Evolutionary conservation across 2,888 invertebrate genomes (phyloP).

Genomic region (Pycnomerus fuliginosus): DNA sequence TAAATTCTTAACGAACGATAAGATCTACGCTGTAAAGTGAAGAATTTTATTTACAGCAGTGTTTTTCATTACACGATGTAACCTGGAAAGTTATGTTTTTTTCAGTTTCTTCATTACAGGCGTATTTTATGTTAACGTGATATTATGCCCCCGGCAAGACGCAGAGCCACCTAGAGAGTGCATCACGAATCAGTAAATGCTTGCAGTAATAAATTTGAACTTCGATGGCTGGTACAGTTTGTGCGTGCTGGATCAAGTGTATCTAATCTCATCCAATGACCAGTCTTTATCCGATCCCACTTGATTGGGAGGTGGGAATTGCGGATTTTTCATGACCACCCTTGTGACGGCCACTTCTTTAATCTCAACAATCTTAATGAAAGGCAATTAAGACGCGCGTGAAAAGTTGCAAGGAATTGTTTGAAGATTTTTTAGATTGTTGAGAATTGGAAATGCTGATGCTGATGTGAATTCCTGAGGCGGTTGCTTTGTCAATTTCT

Average conservation of each 20-base stretch:
- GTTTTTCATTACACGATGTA: conserved; percentile 14
- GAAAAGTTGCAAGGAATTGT: too few relatives aligned
- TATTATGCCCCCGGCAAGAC: background rate
- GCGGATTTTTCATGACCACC: background rate
- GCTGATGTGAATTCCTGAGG: too few relatives aligned
- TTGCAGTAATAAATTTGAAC: background rate
- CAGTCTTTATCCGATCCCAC: background rate
- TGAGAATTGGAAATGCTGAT: too few relatives aligned
- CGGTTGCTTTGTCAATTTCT: too few relatives aligned
- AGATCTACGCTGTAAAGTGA: conserved; percentile 8
- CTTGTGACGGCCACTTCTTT: too few relatives aligned
- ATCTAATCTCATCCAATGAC: background rate
- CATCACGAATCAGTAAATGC: background rate
- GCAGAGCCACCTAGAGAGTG: background rate
- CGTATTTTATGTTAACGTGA: background rate
- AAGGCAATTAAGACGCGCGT: too few relatives aligned
- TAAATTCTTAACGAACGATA: too few relatives aligned
- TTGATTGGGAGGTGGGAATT: background rate
- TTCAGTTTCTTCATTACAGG: too few relatives aligned
- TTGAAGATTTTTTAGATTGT: too few relatives aligned
- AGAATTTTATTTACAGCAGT: conserved; percentile 10
- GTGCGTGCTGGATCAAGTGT: too few relatives aligned
- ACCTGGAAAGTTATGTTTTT: conserved; percentile 4
- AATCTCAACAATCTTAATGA: too few relatives aligned
- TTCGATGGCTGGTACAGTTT: background rate